Conservation (phyloP, 1,140 invertebrate species). For the Metopolophium dirhodum region DNA sequence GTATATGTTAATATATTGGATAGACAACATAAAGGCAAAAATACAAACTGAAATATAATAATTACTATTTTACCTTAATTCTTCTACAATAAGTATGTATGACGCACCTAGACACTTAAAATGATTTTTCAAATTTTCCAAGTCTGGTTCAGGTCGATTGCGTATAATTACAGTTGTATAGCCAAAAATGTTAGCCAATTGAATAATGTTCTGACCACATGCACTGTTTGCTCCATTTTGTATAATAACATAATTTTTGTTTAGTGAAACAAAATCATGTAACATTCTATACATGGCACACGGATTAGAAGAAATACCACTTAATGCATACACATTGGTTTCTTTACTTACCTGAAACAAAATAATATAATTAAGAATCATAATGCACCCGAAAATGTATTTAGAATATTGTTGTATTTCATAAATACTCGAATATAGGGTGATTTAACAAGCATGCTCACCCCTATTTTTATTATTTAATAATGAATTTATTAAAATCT, state of each 20-base stretch:
- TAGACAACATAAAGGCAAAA: background rate
- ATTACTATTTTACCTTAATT: constrained; percentile 68
- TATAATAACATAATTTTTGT: constrained; percentile 84
- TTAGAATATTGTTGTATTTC: background rate
- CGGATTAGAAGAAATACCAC: constrained; percentile 92
- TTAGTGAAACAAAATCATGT: constrained; percentile 83
- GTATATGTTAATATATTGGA: background rate
- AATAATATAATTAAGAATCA: background rate
- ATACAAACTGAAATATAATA: background rate
- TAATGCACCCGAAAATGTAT: background rate
- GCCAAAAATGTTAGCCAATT: constrained; percentile 80
- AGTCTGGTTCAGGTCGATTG: constrained; percentile 78
- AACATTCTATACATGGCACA: constrained; percentile 97
- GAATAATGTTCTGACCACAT: constrained; percentile 94
- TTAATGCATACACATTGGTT: constrained; percentile 77
- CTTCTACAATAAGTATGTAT: constrained; percentile 88
- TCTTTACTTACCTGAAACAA: constrained; percentile 67
- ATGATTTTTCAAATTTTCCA: constrained; percentile 75
- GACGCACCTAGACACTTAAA: constrained; percentile 83
- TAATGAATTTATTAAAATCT: too few species aligned
- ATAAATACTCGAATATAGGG: background rate
- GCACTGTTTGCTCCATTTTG: constrained; percentile 98
- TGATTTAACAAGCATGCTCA: too few species aligned
- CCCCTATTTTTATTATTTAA: too few species aligned
- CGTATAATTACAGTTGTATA: constrained; percentile 84